Percentiles rank a stretch among this genome's conserved stretches.
Conservation (phyloP, 2,113 vertebrate genomes). For the Manacus vitellinus region DNA sequence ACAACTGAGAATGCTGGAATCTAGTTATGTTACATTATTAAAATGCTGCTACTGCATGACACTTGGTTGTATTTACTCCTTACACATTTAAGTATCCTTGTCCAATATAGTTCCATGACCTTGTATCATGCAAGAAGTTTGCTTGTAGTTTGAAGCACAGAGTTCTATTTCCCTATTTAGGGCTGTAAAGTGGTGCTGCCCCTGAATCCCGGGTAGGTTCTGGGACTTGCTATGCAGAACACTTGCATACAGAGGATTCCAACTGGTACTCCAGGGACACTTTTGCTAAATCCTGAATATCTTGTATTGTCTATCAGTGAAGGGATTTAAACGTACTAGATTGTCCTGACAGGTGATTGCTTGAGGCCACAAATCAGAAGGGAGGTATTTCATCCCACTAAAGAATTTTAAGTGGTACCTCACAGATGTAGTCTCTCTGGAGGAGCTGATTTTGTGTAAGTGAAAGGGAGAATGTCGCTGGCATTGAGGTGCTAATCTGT, state of each 20-base stretch:
- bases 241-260: not conserved
- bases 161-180: not conserved
- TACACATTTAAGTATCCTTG: not conserved
- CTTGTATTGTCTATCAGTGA: not conserved
- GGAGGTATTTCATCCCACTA: not conserved
- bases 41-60: not conserved
- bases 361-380: not conserved
- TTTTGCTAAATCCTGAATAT: slow-evolving; percentile 5
- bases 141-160: not conserved
- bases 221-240: not conserved
- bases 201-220: not conserved
- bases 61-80: not conserved
- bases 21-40: not conserved
- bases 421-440: not conserved
- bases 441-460: not conserved
- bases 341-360: not conserved
- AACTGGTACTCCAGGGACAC: not conserved
- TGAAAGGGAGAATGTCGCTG: not conserved
- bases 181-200: not conserved
- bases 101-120: not conserved
- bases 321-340: not conserved
- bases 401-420: slow-evolving; percentile 35
- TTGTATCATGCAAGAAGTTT: not conserved
- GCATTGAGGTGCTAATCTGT: not conserved
- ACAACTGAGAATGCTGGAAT: not conserved